phyloP scores from a whole-genome alignment of 1,140 invertebrate species.

The Aphidius ervi region DNA sequence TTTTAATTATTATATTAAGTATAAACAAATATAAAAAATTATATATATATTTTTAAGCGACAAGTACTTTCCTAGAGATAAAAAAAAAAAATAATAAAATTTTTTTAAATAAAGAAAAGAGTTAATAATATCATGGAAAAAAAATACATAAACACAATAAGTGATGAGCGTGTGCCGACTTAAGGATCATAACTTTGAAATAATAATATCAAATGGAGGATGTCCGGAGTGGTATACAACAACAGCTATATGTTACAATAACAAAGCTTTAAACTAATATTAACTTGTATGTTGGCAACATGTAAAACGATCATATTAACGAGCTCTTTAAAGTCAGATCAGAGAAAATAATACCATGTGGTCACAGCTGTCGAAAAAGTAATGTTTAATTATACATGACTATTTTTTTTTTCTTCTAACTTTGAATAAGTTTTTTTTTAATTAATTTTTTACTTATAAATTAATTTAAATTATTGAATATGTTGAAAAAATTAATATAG shows the following conservation, averaged over 20 bases:
- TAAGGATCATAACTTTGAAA: slow-evolving; percentile 5
- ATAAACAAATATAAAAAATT: too few relatives aligned
- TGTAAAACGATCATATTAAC: slow-evolving; percentile 30
- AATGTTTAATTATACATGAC: not conserved
- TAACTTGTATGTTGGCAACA: slow-evolving; percentile 31
- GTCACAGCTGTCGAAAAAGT: slow-evolving; percentile 24
- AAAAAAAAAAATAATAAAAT: slow-evolving; percentile 4
- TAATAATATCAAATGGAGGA: slow-evolving; percentile 11
- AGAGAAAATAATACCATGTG: slow-evolving; percentile 28
- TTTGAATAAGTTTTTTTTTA: not conserved
- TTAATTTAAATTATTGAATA: too few relatives aligned
- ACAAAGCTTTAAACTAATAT: slow-evolving; percentile 32
- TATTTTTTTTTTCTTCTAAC: not conserved
- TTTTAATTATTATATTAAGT: too few relatives aligned
- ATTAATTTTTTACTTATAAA: too few relatives aligned
- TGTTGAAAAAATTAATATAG: too few relatives aligned
- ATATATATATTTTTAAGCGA: not conserved
- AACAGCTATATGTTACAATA: slow-evolving; percentile 22
- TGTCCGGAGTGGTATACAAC: slow-evolving; percentile 20
- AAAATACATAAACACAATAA: not conserved
- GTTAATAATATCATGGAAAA: not conserved
- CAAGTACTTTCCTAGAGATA: not conserved
- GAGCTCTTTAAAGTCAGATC: slow-evolving; percentile 31
- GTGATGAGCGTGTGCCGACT: not conserved
- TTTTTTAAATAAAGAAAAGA: not conserved